These are phyloP conservation scores for Pachycephus smyrnensis DNA, from an alignment of 2,888 invertebrate species.

Conservation along the genomic window DNA sequence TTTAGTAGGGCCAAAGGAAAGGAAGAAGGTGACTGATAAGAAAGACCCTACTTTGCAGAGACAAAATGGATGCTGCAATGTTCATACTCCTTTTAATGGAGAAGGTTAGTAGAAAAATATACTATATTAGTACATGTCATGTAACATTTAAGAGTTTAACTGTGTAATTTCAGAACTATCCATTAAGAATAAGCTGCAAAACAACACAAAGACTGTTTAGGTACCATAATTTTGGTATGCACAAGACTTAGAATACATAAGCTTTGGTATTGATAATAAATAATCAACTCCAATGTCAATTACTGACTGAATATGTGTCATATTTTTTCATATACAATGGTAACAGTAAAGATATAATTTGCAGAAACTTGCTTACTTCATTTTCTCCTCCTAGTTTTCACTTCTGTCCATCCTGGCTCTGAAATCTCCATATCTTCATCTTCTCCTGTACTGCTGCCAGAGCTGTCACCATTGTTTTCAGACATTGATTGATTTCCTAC, in stretches of 20 bases:
- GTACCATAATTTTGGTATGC: constrained; percentile 13
- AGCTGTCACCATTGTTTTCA: constrained; percentile 24
- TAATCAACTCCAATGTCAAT: neutral
- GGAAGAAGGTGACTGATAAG: constrained; percentile 1
- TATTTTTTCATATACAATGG: constrained; percentile 11
- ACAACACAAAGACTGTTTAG: constrained; percentile 37
- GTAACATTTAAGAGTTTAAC: neutral
- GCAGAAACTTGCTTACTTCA: constrained; percentile 28
- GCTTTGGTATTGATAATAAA: neutral
- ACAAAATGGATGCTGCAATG: constrained; percentile 40
- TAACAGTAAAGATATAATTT: constrained; percentile 11
- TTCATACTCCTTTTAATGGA: constrained; percentile 31
- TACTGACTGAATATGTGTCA: constrained; percentile 17
- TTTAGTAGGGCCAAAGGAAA: constrained; percentile 63
- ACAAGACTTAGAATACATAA: neutral
- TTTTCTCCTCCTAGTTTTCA: constrained; percentile 50
- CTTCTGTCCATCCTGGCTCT: constrained; percentile 53
- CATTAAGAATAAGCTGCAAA: constrained; percentile 29
- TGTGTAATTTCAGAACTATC: neutral
- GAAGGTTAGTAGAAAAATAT: constrained; percentile 31
- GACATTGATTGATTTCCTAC: neutral
- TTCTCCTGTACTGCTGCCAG: constrained; percentile 31
- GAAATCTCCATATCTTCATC: constrained; percentile 40
- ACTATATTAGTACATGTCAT: neutral
- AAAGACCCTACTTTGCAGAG: constrained; percentile 15